Base-by-base conservation (phyloP, 2,888 invertebrate genomes). In the Hirtodrosophila cameraria region DNA sequence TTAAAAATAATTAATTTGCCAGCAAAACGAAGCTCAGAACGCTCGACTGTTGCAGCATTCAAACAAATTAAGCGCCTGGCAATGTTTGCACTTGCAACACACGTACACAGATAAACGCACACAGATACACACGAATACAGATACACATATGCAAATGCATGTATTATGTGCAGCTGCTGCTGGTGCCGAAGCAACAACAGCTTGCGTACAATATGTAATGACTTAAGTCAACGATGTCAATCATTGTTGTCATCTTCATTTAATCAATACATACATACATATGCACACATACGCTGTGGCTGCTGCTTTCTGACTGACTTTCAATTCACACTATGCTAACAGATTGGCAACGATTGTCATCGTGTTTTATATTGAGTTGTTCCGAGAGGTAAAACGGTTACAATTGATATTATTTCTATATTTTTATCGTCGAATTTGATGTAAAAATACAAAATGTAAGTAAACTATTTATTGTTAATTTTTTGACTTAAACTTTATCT, bases 241-340 rank as follows among this genome's bases (percentile, higher is more conserved):
- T 82, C 75, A 73, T 76, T 79, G 77, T 72, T 77, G 69, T 69
- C 75, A 75, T 79, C 79, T 75, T 75, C 81, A 81, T 81, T 75
- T 73, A 75, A 79, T 78, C 75, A 81, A 75, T 80, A 71, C 43
- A 55, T 55, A 57, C 13, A 45, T 35, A 25, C 33, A 25, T 13
- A 31, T 31, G 36, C 48, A 48, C 27, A 43, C 25, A 31, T 35
- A 27, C 13, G 9, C n/a, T 25, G 25, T 36, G 70, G 16, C 75
- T 41, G 60, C 60, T 50, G 52, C 42, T 42, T 48, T 36, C 43
- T 60, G 78, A 55, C 23, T 57, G n/a, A n/a, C n/a, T n/a, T n/a
- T 48, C 31, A 64, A 16, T 54, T n/a, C 38, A 20, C 41, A 23
- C 31, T 15, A 35, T 69, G 61, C 33, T 41, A 58, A 20, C 52